Evolutionary conservation across 2,888 invertebrate species (phyloP), one percentile per base, ranked within the genome.

Genomic region (Phortica okadai): DNA sequence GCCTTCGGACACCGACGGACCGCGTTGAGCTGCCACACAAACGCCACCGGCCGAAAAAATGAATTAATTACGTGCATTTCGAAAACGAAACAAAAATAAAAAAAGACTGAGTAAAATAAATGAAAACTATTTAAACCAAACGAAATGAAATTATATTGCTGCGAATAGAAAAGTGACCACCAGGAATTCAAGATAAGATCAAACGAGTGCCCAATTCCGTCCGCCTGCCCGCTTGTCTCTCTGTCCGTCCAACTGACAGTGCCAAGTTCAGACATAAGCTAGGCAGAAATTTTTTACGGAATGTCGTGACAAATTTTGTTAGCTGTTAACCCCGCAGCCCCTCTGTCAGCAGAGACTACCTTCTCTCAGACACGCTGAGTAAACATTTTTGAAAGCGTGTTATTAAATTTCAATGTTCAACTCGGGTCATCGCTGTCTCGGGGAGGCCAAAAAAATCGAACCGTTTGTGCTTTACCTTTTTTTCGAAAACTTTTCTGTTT

Each of bases 21-120:
- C 67, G 58, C 59, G 69, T 74, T 74, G 73, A 74, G 59, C 78
- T 78, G 74, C 82, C 74, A 78, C 76, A 81, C 74, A 80, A 80
- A 79, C 77, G 77, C 76, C 75, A 58, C 59, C 74, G 72, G 73
- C 73, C 74, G 77, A 83, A 81, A 83, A 84, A 88, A 88, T 88
- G 87, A 90, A 90, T 89, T 90, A 90, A 90, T 90, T 90, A 90
- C 85, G 81, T 88, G 79, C 85, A 83, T 90, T 88, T 87, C 82
- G 81, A 87, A 83, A 84, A 66, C 66, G 45, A 77, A 56, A 25
- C 21, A 8, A 21, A 76, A 44, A 59, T 1, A 10, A 41, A 21
- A 76, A 44, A 59, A 16, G 21, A 41, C 14, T 16, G 16, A 62
- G 41, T 64, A 21, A 74, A 50, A 66, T 50, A 50, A 76, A 79